Base-by-base conservation (phyloP, 1,140 invertebrate species). In the Sarcophaga bullata region DNA sequence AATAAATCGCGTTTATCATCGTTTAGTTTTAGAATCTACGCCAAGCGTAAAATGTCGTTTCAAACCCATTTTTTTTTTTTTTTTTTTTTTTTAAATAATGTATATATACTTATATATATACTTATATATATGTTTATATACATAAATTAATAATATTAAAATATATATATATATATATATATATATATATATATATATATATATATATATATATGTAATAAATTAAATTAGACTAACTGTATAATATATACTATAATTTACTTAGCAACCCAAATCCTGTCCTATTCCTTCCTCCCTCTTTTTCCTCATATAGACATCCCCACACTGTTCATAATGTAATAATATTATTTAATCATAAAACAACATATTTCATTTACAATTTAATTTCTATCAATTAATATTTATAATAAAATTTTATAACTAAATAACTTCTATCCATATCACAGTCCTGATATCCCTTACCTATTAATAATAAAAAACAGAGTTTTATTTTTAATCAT, bases 1-100 rank as follows among this genome's bases (percentile, higher is more conserved):
- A 52, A 52, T 52, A 10, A 13, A 52, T 52, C 8, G 9, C 13
- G 13, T 52, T 10, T 52, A 52, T 52, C 8, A 52, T 52, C 8
- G 50, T 10, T 37, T 37, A 37, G 25, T 37, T 37, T 37, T 37
- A 72, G 46, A 46, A 73, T 46, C 46, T 73, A 47, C 73, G 73
- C 73, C 73, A 73, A 73, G 73, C 73, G 73, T 73, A 73, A 73
- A 73, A 73, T 73, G 73, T 52, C 50, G 50, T 52, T 10, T 52
- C 8, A 52, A 58, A 58, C 0, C 58, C 17, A 68, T n/a, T 62
- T n/a, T 17, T 62, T 52, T 52, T 62, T 62, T 62, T 52, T 52
- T 62, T 62, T 37, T 37, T 37, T 37, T 37, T 37, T 37, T 37
- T 1, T 37, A 37, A 37, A 37, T 37, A 37, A 37, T 37, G 4